These are phyloP conservation scores for Drosophila yakuba DNA, from an alignment of 1,140 invertebrate genomes.

Conservation along the genomic window DNA sequence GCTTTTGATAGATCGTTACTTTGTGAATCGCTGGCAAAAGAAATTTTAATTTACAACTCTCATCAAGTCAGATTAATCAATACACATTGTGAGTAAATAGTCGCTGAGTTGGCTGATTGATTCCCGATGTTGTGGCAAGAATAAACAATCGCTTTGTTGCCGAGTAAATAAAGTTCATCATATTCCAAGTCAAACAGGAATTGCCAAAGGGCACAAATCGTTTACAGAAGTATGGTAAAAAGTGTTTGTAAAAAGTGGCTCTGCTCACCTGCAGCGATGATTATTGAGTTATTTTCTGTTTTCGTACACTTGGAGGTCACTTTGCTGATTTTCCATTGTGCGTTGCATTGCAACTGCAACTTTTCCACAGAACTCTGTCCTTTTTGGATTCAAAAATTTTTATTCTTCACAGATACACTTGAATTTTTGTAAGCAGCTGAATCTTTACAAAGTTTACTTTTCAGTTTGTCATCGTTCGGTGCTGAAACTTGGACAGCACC, in stretches of 20 bases:
- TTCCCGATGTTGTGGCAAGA: neutral
- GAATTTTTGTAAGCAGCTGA: conserved; percentile 4
- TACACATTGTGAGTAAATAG: neutral
- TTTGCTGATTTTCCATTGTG: conserved; percentile 5
- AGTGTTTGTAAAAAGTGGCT: neutral
- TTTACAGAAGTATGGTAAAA: neutral
- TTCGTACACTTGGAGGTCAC: conserved; percentile 15
- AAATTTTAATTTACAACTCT: neutral
- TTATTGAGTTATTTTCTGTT: conserved; percentile 22
- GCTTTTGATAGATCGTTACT: neutral
- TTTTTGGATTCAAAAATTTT: neutral
- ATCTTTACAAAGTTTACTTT: conserved; percentile 31
- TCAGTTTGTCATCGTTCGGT: conserved; percentile 20
- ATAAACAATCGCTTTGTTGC: conserved; percentile 4
- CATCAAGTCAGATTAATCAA: neutral
- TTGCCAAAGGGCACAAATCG: conserved; percentile 2
- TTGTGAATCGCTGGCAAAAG: neutral
- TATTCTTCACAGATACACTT: conserved; percentile 5
- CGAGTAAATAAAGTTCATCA: conserved; percentile 13
- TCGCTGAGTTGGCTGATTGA: conserved; percentile 1
- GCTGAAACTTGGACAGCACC: conserved; percentile 27
- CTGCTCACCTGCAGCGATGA: conserved; percentile 18
- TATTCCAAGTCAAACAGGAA: conserved; percentile 6
- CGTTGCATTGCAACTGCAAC: conserved; percentile 4
- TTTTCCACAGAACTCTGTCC: conserved; percentile 4